Evolutionary conservation across 1,140 invertebrate genomes (phyloP).

Genomic region (Penaeus indicus): DNA sequence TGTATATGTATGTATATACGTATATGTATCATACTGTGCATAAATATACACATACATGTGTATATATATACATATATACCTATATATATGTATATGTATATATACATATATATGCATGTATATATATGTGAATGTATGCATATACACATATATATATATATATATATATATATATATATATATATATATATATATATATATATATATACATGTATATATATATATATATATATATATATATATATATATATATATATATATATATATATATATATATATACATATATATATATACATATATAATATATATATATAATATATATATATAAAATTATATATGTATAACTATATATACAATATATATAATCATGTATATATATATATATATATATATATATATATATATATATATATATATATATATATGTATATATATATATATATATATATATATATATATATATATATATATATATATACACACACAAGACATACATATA

Average conservation of each 20-base stretch:
- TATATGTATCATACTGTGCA: not conserved
- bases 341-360: too few species aligned
- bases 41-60: not conserved
- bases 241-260: conserved; percentile 11
- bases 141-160: too few species aligned
- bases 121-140: too few species aligned
- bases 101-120: too few species aligned
- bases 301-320: conserved; percentile 27
- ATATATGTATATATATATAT: not conserved
- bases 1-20: too few species aligned
- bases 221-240: not conserved
- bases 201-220: not conserved
- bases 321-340: conserved; percentile 21
- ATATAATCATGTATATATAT: too few species aligned
- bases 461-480: too few species aligned
- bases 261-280: conserved; percentile 18
- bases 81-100: not conserved
- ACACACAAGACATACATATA: too few species aligned
- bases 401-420: not conserved
- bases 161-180: not conserved
- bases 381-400: conserved; percentile 29
- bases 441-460: too few species aligned
- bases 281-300: not conserved
- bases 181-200: not conserved
- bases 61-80: not conserved